Percentiles rank a stretch among this genome's conserved stretches.
Conservation (phyloP, 1,140 invertebrate genomes). For the Anoplophora glabripennis region DNA sequence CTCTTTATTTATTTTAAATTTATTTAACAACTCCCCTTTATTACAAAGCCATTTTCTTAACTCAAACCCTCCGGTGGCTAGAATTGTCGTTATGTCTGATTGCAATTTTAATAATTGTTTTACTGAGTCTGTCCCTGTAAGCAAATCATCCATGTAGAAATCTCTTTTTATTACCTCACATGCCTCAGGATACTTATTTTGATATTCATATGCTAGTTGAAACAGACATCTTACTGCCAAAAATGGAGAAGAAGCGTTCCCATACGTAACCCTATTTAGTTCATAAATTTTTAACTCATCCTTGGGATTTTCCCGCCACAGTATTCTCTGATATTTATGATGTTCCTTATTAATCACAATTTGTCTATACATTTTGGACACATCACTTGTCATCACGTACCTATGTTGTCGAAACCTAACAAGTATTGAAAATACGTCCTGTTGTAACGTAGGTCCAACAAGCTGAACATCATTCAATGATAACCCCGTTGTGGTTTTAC, state of each 20-base stretch:
- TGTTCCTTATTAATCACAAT: no score
- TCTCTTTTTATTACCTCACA: constrained; percentile 5
- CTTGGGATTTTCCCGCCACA: no score
- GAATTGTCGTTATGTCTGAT: constrained; percentile 15
- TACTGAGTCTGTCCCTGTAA: constrained; percentile 22
- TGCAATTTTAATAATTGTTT: constrained; percentile 20
- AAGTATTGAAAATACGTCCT: no score
- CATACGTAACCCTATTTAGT: constrained; percentile 40
- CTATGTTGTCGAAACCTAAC: no score
- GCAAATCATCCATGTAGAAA: constrained; percentile 31
- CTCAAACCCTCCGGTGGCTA: constrained; percentile 30
- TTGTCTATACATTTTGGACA: no score
- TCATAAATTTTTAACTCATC: constrained; percentile 36
- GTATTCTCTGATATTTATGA: no score
- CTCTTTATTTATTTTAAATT: constrained; percentile 11
- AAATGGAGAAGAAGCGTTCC: constrained; percentile 33
- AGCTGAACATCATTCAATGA: no score
- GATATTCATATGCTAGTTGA: constrained; percentile 22
- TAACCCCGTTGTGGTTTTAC: no score
- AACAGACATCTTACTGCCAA: constrained; percentile 30
- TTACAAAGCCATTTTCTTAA: constrained; percentile 48
- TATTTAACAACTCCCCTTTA: constrained; percentile 4
- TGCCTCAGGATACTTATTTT: background rate
- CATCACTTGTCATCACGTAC: no score
- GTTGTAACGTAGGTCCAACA: no score